Evolutionary conservation across 2,797 vertebrate genomes (phyloP).

Genomic region (Hippoglossus hippoglossus): DNA sequence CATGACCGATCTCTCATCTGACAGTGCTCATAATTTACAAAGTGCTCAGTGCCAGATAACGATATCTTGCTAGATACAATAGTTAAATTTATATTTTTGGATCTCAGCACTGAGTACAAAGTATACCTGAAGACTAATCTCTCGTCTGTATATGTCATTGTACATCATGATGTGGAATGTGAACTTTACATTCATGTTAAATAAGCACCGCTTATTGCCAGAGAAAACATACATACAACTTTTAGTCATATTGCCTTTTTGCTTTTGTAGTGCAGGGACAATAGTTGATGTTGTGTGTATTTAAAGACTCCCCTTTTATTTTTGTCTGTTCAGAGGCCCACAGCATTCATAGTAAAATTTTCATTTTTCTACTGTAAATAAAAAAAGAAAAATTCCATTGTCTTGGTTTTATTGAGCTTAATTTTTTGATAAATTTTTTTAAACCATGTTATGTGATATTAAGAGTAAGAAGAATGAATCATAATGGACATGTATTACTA

Average conservation of each 20-base stretch:
- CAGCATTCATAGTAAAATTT: conserved; percentile 60
- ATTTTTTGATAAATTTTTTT: background rate
- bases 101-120: conserved; percentile 55
- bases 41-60: conserved; percentile 71
- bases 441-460: too few relatives aligned
- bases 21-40: conserved; percentile 58
- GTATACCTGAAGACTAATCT: conserved; percentile 34
- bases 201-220: conserved; percentile 41
- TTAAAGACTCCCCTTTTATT: conserved; percentile 47
- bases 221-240: conserved; percentile 46
- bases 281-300: conserved; percentile 38
- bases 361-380: conserved; percentile 86
- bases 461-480: too few relatives aligned
- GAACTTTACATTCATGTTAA: conserved; percentile 46
- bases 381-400: conserved; percentile 60
- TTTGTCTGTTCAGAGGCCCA: conserved; percentile 46
- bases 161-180: conserved; percentile 66
- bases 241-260: conserved; percentile 43
- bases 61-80: conserved; percentile 33
- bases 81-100: conserved; percentile 68
- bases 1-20: conserved; percentile 55
- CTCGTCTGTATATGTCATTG: conserved; percentile 60
- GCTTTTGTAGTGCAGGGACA: conserved; percentile 52
- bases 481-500: too few relatives aligned
- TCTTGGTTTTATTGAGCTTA: background rate